These are phyloP conservation scores for Nasonia vitripennis DNA, from an alignment of 1,140 invertebrate genomes.

Conservation along the genomic window DNA sequence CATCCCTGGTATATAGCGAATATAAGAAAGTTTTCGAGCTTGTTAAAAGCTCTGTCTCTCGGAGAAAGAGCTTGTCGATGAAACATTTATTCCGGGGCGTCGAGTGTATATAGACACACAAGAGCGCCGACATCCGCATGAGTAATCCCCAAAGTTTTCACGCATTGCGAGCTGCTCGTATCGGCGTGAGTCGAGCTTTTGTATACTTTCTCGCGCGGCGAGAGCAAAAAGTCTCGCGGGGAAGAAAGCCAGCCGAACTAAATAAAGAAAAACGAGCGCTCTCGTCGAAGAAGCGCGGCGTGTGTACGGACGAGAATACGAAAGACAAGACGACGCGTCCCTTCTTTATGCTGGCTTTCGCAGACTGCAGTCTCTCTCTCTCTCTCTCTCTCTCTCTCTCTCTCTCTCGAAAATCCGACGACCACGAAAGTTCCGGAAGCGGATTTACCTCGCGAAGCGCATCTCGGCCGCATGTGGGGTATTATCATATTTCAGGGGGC, in stretches of 20 bases:
- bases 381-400: no score
- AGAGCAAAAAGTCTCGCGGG: background rate
- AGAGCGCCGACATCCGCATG: constrained; percentile 16
- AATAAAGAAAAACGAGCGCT: constrained; percentile 30
- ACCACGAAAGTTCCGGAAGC: constrained; percentile 31
- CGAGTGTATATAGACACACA: background rate
- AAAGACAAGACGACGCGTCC: constrained; percentile 4
- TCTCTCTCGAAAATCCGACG: background rate
- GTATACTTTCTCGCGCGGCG: background rate
- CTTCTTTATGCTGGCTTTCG: background rate
- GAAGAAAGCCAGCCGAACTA: constrained; percentile 8
- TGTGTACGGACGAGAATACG: background rate
- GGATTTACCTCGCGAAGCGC: constrained; percentile 26
- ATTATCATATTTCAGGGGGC: constrained; percentile 45
- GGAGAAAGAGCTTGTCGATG: constrained; percentile 2
- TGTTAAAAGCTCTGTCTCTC: background rate
- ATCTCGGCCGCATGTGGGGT: background rate
- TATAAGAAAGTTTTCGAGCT: background rate
- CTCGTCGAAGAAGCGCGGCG: background rate
- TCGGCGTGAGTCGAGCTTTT: constrained; percentile 1
- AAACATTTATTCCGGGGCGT: constrained; percentile 33
- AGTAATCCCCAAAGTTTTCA: constrained; percentile 50
- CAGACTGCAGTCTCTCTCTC: no score
- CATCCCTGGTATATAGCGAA: background rate
- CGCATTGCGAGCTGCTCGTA: constrained; percentile 6